A percentile compares a stretch with the other conserved stretches of the same genome.
Evolutionary conservation across 1,140 invertebrate genomes (phyloP).

Genomic region (Macrobrachium nipponense): DNA sequence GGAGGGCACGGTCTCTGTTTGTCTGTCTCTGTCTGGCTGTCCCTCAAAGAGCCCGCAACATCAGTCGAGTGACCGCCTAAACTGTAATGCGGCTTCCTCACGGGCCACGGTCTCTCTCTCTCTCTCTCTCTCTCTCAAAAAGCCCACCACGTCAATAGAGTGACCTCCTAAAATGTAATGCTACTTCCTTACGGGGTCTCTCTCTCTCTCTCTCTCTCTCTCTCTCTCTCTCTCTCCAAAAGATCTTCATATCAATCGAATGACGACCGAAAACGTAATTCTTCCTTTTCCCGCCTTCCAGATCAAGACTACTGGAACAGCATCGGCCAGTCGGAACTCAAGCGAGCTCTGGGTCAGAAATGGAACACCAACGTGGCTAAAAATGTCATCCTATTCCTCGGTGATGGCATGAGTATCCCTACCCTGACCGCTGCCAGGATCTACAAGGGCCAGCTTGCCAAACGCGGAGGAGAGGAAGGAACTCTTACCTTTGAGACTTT

Average conservation of each 20-base stretch:
- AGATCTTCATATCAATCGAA: too few relatives aligned
- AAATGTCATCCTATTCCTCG: conserved; percentile 75
- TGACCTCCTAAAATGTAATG: too few relatives aligned
- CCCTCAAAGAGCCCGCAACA: too few relatives aligned
- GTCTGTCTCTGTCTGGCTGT: too few relatives aligned
- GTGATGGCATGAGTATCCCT: conserved; percentile 84
- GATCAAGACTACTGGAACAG: conserved; percentile 63
- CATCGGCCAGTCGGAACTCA: conserved; percentile 65
- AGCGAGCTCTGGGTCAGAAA: conserved; percentile 65
- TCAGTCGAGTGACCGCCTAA: too few relatives aligned
- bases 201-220: neutral
- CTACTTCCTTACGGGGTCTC: neutral
- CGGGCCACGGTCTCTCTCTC: too few relatives aligned
- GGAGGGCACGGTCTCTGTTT: too few relatives aligned
- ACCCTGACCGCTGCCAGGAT: conserved; percentile 83
- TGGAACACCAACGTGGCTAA: conserved; percentile 60
- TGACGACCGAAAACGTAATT: neutral
- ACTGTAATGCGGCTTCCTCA: too few relatives aligned
- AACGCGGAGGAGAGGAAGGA: conserved; percentile 71
- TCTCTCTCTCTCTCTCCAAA: neutral
- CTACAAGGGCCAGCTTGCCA: conserved; percentile 69
- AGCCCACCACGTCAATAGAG: too few relatives aligned
- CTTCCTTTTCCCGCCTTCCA: neutral
- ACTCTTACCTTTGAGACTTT: conserved; percentile 84
- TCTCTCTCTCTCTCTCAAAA: neutral